Percentiles rank a stretch among this genome's conserved stretches.
Evolutionary conservation across 1,140 invertebrate species (phyloP).

Genomic region (Bombus fervidus): DNA sequence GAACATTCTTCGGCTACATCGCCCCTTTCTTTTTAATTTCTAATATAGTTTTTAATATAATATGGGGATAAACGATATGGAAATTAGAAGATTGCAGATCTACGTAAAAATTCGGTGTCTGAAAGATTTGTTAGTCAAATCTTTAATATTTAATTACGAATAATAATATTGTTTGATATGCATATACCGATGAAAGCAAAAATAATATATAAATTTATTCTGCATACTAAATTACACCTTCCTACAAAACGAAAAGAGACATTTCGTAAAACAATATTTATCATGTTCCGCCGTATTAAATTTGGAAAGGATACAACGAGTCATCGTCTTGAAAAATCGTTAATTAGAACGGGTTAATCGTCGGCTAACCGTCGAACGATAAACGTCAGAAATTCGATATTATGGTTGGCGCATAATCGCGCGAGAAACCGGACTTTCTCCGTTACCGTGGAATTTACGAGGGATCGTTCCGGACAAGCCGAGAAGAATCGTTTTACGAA

Average conservation of each 20-base stretch:
- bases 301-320: not conserved
- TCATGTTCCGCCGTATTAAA: not conserved
- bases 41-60: too few relatives aligned
- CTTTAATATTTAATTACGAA: too few relatives aligned
- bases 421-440: constrained; percentile 57
- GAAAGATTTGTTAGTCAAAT: too few relatives aligned
- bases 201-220: not conserved
- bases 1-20: too few relatives aligned
- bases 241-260: not conserved
- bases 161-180: too few relatives aligned
- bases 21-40: too few relatives aligned
- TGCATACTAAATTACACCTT: not conserved
- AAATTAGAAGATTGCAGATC: too few relatives aligned
- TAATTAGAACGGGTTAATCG: constrained; percentile 47
- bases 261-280: not conserved
- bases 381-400: constrained; percentile 57
- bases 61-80: too few relatives aligned
- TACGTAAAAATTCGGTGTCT: too few relatives aligned
- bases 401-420: constrained; percentile 40
- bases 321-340: not conserved
- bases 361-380: constrained; percentile 12
- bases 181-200: not conserved
- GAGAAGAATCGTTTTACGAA: constrained; percentile 35
- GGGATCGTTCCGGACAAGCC: constrained; percentile 14
- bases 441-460: constrained; percentile 47